Percentiles rank a stretch among this genome's conserved stretches.
Evolutionary conservation across 2,113 vertebrate genomes (phyloP).

Genomic region (Dendropsophus ebraccatus): DNA sequence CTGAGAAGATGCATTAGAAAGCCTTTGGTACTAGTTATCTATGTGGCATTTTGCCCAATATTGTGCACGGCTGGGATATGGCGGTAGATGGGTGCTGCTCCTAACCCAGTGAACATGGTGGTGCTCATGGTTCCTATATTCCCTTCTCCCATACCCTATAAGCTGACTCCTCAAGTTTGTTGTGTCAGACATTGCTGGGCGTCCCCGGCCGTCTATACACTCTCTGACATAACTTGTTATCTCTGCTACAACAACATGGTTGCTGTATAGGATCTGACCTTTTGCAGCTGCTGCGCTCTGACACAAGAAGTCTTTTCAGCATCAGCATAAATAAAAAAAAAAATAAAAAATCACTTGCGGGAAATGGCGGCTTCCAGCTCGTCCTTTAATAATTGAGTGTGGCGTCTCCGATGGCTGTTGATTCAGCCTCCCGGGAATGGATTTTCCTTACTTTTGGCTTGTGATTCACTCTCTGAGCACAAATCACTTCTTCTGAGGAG

Average conservation of each 20-base stretch:
- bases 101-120: too few relatives aligned
- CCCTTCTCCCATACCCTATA: too few relatives aligned
- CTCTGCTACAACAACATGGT: neutral
- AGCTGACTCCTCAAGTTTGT: too few relatives aligned
- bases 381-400: neutral
- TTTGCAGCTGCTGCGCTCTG: neutral
- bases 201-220: neutral
- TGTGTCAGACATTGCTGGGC: too few relatives aligned
- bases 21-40: too few relatives aligned
- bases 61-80: too few relatives aligned
- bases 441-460: neutral
- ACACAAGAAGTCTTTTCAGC: neutral
- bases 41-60: too few relatives aligned
- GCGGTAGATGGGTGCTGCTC: too few relatives aligned
- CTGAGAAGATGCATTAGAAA: too few relatives aligned
- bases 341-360: neutral
- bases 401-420: neutral
- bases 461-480: neutral
- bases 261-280: neutral
- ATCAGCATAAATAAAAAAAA: neutral
- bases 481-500: neutral
- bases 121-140: too few relatives aligned
- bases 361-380: neutral
- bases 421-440: neutral
- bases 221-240: slow-evolving; percentile 14